phyloP scores from a whole-genome alignment of 2,888 invertebrate species.

The Epirrhoe alternata region DNA sequence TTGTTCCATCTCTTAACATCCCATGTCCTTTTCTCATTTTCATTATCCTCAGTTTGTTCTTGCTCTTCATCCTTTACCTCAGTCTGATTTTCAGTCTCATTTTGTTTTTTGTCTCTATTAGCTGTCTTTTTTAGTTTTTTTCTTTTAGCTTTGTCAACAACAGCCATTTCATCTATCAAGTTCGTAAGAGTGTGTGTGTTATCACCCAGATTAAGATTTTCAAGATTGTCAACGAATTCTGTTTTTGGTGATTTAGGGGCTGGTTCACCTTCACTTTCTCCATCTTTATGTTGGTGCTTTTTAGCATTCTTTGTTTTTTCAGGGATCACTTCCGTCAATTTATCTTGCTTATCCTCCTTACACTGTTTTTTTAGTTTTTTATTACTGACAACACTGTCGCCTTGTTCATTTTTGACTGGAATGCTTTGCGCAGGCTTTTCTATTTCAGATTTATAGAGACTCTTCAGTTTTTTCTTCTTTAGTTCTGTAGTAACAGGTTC shows the following conservation, averaged over 20 bases:
- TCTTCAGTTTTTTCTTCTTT: constrained; percentile 36
- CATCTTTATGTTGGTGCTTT: constrained; percentile 51
- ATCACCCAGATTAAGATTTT: constrained; percentile 72
- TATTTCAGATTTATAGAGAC: constrained; percentile 31
- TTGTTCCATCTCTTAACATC: constrained; percentile 75
- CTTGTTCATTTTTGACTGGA: background rate
- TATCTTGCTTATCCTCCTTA: constrained; percentile 56
- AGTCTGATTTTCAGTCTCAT: constrained; percentile 1
- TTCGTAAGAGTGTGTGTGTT: constrained; percentile 70
- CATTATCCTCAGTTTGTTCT: constrained; percentile 7
- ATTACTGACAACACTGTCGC: background rate
- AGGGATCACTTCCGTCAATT: constrained; percentile 40
- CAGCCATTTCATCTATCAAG: constrained; percentile 73
- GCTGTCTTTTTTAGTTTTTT: constrained; percentile 59
- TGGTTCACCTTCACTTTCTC: constrained; percentile 56
- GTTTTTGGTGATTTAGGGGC: constrained; percentile 58
- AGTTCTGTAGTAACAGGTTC: constrained; percentile 25
- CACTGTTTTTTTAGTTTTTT: constrained; percentile 37
- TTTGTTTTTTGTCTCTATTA: constrained; percentile 54
- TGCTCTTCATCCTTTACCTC: background rate
- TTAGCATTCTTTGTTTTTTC: constrained; percentile 54
- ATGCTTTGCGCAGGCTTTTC: constrained; percentile 29
- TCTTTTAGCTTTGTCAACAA: constrained; percentile 67
- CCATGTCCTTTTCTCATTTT: constrained; percentile 59
- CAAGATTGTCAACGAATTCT: constrained; percentile 65